Evolutionary conservation across 2,113 vertebrate species (phyloP), one percentile per base, ranked within the genome.

Genomic region (Marmota flaviventris): DNA sequence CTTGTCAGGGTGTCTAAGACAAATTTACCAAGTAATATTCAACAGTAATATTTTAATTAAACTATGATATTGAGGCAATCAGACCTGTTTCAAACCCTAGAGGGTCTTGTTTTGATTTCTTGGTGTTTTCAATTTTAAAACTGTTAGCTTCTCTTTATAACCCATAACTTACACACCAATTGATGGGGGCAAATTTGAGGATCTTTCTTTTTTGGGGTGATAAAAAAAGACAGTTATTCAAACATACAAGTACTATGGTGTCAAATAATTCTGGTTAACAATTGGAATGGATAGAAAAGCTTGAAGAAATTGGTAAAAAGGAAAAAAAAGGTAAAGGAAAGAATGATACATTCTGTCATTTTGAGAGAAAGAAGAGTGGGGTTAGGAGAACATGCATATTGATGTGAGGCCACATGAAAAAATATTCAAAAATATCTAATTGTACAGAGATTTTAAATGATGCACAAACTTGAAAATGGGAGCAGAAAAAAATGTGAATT

Each of bases 331-430:
- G 4, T 69, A 0, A 39, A 89, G 11, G 11, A 34, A 24, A 45
- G 20, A 42, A 39, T 10, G 12, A 8, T 20, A 53, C 78, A 56
- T n/a, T 0, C 42, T 12, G 16, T 11, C 13, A 42, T 29, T 92
- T 48, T 4, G 45, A 73, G 75, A 89, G 39, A 17, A 73, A 70
- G 2, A 37, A 48, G 5, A 89, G 7, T 56, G 0, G 7, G 8
- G 10, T 9, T 14, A 13, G 37, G 14, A 13, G 0, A 7, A 25
- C 24, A 27, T 24, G 7, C 10, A 9, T 45, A 0, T 48, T 5
- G 4, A 16, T 39, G 17, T 39, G 16, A 16, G 14, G n/a, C 9
- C 37, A 25, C 3, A 4, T 82, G 14, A 63, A 73, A 51, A 70
- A 78, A 78, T 22, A 42, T 39, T 73, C 53, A 45, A 56, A 27